Conservation (phyloP, 2,888 invertebrate species). For the Gastracanthus pulcherrimus region DNA sequence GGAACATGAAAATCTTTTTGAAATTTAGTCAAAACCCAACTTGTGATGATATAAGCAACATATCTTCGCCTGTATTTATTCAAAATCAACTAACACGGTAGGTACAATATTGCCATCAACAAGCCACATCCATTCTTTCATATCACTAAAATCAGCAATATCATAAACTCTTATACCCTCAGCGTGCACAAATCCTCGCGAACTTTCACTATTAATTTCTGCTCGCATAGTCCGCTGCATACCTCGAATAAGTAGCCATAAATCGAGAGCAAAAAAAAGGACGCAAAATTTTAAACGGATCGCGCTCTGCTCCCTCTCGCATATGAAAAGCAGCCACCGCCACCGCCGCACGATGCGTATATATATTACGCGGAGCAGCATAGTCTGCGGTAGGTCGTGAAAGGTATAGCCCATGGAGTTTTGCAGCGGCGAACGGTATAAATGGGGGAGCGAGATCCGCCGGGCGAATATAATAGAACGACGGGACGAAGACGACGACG, state of each 20-base stretch:
- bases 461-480: constrained; percentile 66
- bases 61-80: no score
- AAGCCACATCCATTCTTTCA: no score
- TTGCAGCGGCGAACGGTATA: constrained; percentile 51
- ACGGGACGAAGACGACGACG: constrained; percentile 46
- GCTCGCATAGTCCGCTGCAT: neutral
- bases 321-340: constrained; percentile 15
- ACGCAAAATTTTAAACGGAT: constrained; percentile 12
- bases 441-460: no score
- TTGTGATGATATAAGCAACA: no score
- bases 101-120: no score
- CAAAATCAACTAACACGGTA: no score
- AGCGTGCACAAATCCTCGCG: neutral
- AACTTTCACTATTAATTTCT: constrained; percentile 45
- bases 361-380: no score
- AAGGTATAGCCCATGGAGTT: no score
- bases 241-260: constrained; percentile 31
- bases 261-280: constrained; percentile 9
- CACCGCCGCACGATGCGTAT: constrained; percentile 54
- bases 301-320: neutral
- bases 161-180: neutral
- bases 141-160: no score
- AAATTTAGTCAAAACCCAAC: no score
- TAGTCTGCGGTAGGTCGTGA: constrained; percentile 73
- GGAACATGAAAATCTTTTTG: no score